Evolutionary conservation across 2,113 vertebrate genomes (phyloP), one percentile per base, ranked within the genome.

Genomic region (Chloropsis cyanopogon): DNA sequence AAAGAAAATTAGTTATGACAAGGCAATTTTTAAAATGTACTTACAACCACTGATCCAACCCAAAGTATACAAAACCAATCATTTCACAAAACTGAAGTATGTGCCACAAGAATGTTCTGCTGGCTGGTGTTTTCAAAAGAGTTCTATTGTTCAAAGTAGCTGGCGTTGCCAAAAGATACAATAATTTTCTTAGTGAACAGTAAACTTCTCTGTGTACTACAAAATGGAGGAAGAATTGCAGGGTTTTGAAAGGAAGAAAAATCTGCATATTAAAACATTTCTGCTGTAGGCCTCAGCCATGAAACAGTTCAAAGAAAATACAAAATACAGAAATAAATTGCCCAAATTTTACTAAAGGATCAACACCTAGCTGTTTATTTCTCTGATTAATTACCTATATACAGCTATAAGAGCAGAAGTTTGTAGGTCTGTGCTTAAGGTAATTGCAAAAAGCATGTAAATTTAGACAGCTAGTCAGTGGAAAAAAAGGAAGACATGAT

Each of bases 41-140:
- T 91, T 91, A 69, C 41, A 69, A 54, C 73, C 50, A 92, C 59
- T 0, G 0, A 77, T 85, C 59, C 85, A 83, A 65, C 50, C 53
- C 82, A 95, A 96, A 81, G 52, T 42, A 96, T 95, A 93, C 53
- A 94, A 92, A 95, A 69, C 3, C 59, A 94, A 73, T 91, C n/a
- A 52, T 95, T 90, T 95, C 81, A 70, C 70, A 79, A 85, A 83
- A 82, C 59, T 82, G 39, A 94, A 95, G 44, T 50, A 50, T 69
- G 24, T 9, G 2, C 82, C 75, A 73, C 84, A 91, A 88, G 60
- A 90, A 95, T 77, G 24, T 80, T 86, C 59, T 83, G 54, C 70
- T 96, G 59, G 63, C 33, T 93, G 54, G 28, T 35, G 31, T 86
- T 90, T 83, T 66, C 20, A 37, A 49, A 90, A 46, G 47, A 53